Base-by-base conservation (phyloP, 37 sponge, comb jelly and placozoan species). In the Corticium candelabrum region DNA sequence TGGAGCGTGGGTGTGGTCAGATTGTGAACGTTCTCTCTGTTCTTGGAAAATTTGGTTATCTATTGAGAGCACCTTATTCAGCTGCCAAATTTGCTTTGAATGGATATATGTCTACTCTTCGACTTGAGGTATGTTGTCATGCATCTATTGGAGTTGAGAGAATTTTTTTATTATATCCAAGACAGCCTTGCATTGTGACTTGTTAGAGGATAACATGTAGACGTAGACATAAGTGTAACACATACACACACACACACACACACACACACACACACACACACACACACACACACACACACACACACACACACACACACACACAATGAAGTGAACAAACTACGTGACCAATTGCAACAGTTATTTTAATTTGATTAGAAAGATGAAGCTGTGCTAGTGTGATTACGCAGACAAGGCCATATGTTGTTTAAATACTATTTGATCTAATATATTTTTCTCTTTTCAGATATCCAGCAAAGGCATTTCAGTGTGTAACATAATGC, bases 21-120 rank as follows among this genome's bases (percentile, higher is more conserved):
- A 80, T 89, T 50, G 82, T 86, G 11, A 86, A 82, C 67, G 77
- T 89, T 2, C 80, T 85, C 1, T 89, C 90, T 33, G 38, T 89
- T 36, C 32, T 39, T 29, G 90, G 90, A 3, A 86, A 77, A 34
- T 31, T 78, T 1, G 79, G 79, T 3, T 29, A 36, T 38, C 80
- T 77, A 32, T 27, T 40, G 21, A 40, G 79, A 5, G 37, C 84
- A n/a, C 41, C 77, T 36, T 89, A 89, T 39, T 68, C 68, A 31
- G 74, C 85, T 21, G 34, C 89, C 39, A 88, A 88, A 68, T 81
- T 78, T 80, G 90, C 76, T 11, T 74, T 89, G 3, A 80, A 78
- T 78, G 89, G 83, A 0, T 37, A 85, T 21, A 82, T 85, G 77
- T 81, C 83, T 30, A 40, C 72, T 1, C 33, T 89, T 3, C 39